Evolutionary conservation across 2,113 vertebrate genomes (phyloP).

Genomic region (Rhinoderma darwinii): DNA sequence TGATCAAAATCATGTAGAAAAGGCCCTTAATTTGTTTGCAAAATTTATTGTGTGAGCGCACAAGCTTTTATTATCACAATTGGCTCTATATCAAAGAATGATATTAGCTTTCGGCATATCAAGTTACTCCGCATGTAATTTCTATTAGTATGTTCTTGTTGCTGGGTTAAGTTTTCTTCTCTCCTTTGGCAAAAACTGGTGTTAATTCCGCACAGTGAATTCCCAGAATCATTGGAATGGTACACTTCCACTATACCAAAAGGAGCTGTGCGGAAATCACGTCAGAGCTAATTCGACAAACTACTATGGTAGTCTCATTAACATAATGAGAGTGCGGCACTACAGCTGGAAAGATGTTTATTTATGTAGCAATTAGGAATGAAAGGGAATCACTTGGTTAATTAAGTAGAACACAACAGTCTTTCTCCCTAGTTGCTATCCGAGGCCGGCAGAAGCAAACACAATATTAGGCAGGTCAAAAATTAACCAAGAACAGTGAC

Average conservation of each 20-base stretch:
- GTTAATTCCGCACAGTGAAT: constrained; percentile 9
- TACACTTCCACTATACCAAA: constrained; percentile 1
- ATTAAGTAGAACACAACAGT: constrained; percentile 33
- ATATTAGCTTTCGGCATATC: neutral
- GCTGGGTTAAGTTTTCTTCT: neutral
- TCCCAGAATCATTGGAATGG: constrained; percentile 1
- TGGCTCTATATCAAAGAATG: neutral
- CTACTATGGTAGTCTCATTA: constrained; percentile 40
- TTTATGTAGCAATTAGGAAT: constrained; percentile 52
- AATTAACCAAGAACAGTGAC: constrained; percentile 20
- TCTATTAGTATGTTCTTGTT: constrained; percentile 22
- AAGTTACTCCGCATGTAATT: constrained; percentile 14
- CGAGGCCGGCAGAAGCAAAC: constrained; percentile 2
- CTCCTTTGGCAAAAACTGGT: constrained; percentile 9
- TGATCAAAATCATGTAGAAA: neutral
- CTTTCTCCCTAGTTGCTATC: neutral
- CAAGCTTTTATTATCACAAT: neutral
- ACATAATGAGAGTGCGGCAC: constrained; percentile 47
- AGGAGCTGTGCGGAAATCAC: constrained; percentile 18
- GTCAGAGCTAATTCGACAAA: constrained; percentile 36
- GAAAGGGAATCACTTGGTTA: constrained; percentile 46
- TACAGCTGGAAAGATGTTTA: constrained; percentile 45
- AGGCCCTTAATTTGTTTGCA: neutral
- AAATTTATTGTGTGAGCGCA: neutral
- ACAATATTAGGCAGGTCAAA: constrained; percentile 9